These are phyloP conservation scores for Eupithecia abbreviata DNA, from an alignment of 2,888 invertebrate species.

Conservation along the genomic window DNA sequence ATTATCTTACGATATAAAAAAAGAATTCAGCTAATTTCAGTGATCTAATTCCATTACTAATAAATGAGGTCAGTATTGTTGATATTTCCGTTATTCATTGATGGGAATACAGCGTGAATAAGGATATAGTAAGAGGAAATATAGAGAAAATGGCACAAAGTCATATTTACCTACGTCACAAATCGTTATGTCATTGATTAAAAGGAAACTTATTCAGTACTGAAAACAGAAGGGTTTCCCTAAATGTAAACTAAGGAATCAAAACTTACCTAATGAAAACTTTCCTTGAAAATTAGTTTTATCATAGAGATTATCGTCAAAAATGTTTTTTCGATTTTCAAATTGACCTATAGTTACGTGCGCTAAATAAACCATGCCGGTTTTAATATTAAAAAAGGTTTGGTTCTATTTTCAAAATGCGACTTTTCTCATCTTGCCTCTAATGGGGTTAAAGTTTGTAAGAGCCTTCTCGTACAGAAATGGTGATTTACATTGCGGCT, in stretches of 20 bases:
- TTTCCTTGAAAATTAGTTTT: not conserved
- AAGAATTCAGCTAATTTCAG: constrained; percentile 33
- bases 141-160: not conserved
- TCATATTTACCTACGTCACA: not conserved
- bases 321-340: not conserved
- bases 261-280: not conserved
- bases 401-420: not conserved
- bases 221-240: constrained; percentile 6
- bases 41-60: constrained; percentile 43
- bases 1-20: constrained; percentile 22
- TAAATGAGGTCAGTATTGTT: not conserved
- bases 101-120: not conserved
- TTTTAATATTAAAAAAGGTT: not conserved
- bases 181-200: not conserved
- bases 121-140: constrained; percentile 3
- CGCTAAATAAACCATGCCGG: not conserved
- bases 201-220: constrained; percentile 6
- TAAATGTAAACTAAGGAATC: not conserved
- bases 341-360: not conserved
- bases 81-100: not conserved
- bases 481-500: constrained; percentile 80
- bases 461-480: constrained; percentile 58
- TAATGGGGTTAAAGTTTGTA: constrained; percentile 59
- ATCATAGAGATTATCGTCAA: not conserved
- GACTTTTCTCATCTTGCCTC: constrained; percentile 34